Percentiles rank a stretch among this genome's conserved stretches.
Evolutionary conservation across 2,888 invertebrate species (phyloP).

Genomic region (Oeneis ivallda): DNA sequence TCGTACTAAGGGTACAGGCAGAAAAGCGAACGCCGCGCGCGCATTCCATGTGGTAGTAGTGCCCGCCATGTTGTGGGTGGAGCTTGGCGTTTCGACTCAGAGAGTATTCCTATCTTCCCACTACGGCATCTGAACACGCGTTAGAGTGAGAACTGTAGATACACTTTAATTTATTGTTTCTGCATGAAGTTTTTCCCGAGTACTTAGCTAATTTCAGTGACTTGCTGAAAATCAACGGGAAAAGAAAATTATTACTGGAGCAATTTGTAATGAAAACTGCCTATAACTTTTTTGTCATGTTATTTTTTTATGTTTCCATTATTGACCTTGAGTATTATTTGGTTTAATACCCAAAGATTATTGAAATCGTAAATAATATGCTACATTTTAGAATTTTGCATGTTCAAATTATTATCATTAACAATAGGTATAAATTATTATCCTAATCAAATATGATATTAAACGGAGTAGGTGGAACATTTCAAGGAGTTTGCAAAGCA

Average conservation of each 20-base stretch:
- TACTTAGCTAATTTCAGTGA: background rate
- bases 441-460: no score
- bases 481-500: no score
- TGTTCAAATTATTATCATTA: no score
- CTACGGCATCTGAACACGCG: constrained; percentile 47
- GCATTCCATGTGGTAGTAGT: constrained; percentile 42
- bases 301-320: no score
- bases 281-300: no score
- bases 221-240: background rate
- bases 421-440: no score
- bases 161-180: constrained; percentile 31
- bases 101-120: constrained; percentile 53
- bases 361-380: no score
- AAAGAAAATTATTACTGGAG: background rate
- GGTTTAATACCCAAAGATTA: no score
- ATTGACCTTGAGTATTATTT: no score
- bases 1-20: constrained; percentile 42
- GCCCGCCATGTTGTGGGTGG: constrained; percentile 75
- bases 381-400: no score
- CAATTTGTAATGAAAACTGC: background rate
- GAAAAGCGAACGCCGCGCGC: no score
- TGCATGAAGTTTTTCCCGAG: constrained; percentile 13
- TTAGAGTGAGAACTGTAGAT: constrained; percentile 56
- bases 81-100: constrained; percentile 45
- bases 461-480: no score